Conservation (phyloP, 1,140 invertebrate species). For the Sipha flava region DNA sequence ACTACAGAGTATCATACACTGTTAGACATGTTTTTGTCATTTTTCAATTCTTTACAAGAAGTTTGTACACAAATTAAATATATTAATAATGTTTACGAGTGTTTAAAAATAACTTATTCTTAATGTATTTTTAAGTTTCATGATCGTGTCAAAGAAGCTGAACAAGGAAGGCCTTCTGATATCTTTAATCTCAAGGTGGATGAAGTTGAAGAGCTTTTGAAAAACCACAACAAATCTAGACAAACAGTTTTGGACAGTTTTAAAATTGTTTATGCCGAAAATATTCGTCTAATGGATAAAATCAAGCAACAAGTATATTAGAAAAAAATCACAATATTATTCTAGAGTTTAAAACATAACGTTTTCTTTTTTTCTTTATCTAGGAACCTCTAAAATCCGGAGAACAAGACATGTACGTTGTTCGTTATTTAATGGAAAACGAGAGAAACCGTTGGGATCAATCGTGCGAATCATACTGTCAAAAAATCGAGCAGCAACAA, state of each 20-base stretch:
- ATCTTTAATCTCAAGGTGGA: background rate
- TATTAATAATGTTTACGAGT: background rate
- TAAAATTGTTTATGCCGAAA: conserved; percentile 48
- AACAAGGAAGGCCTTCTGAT: background rate
- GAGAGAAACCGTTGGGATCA: conserved; percentile 51
- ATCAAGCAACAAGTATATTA: conserved; percentile 58
- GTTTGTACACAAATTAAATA: conserved; percentile 43
- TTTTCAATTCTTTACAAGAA: conserved; percentile 60
- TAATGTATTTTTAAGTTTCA: conserved; percentile 12
- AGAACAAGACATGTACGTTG: conserved; percentile 59
- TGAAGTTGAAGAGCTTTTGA: background rate
- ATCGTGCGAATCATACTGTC: conserved; percentile 52
- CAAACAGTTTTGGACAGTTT: conserved; percentile 5
- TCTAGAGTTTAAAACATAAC: too few species aligned
- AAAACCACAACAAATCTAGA: background rate
- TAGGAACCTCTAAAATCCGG: conserved; percentile 61
- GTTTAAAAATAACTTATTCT: background rate
- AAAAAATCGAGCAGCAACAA: conserved; percentile 54
- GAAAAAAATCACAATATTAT: too few species aligned
- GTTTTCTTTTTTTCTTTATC: conserved; percentile 37
- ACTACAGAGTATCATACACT: conserved; percentile 65
- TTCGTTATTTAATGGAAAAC: conserved; percentile 53
- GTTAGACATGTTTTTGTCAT: conserved; percentile 60
- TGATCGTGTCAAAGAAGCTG: background rate
- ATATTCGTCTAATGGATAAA: conserved; percentile 54